These are phyloP conservation scores for Myotis myotis DNA, from an alignment of 2,797 vertebrate species.

Conservation along the genomic window DNA sequence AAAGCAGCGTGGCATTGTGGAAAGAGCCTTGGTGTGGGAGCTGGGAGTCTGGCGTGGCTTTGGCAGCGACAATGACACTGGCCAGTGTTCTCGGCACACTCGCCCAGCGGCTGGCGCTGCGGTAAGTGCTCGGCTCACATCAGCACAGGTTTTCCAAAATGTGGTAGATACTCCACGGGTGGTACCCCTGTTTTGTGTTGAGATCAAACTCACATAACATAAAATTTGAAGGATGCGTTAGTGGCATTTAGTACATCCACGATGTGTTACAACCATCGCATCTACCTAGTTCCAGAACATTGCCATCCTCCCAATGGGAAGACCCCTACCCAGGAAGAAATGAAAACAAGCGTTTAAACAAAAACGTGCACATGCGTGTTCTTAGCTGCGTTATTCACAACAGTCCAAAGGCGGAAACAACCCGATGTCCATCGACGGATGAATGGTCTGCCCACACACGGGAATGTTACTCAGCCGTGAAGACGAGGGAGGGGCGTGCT, in stretches of 20 bases:
- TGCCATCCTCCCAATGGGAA: neutral
- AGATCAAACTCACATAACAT: neutral
- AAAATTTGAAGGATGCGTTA: neutral
- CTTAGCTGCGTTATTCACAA: no score
- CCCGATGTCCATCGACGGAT: no score
- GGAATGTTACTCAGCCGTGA: neutral
- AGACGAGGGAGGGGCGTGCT: neutral
- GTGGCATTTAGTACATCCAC: neutral
- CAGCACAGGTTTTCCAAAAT: neutral
- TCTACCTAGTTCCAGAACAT: neutral
- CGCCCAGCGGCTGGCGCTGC: neutral
- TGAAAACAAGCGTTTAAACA: neutral
- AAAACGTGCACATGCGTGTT: neutral
- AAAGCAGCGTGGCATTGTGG: accelerated
- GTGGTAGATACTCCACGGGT: neutral
- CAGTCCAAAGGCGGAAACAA: neutral
- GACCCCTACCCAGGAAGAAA: neutral
- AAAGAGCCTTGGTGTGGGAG: neutral
- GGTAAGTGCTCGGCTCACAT: neutral
- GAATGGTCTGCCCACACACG: accelerated
- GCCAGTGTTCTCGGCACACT: neutral
- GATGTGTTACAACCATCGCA: neutral
- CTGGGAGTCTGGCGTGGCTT: neutral
- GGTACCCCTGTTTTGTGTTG: neutral
- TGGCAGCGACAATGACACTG: accelerated